Evolutionary conservation across 92 coral and sea anemone genomes (phyloP).

Genomic region (Scolanthus callimorphus): DNA sequence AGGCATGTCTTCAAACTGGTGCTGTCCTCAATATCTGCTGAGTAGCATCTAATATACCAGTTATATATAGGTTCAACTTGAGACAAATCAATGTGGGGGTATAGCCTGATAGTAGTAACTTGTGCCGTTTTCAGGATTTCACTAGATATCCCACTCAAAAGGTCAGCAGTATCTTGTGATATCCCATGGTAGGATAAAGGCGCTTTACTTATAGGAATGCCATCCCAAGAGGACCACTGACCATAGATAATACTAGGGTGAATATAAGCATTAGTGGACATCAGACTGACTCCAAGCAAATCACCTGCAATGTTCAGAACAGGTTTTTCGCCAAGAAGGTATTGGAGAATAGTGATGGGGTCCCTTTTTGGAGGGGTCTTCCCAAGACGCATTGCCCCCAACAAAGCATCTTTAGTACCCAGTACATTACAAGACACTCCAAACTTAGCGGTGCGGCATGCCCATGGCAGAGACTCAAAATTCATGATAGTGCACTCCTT

Average conservation of each 20-base stretch:
- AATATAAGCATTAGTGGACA: slow-evolving; percentile 57
- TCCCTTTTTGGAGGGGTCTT: slow-evolving; percentile 34
- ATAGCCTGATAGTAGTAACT: slow-evolving; percentile 16
- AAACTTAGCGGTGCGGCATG: slow-evolving; percentile 48
- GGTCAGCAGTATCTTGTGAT: slow-evolving; percentile 38
- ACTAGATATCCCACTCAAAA: slow-evolving; percentile 25
- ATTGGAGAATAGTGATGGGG: slow-evolving; percentile 39
- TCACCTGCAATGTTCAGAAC: slow-evolving; percentile 40
- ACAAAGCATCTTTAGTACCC: slow-evolving; percentile 32
- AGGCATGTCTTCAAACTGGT: no score
- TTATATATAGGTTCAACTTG: slow-evolving; percentile 20
- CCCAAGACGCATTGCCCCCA: slow-evolving; percentile 40
- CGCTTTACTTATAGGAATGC: slow-evolving; percentile 42
- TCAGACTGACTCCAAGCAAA: slow-evolving; percentile 42
- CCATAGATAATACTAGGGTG: slow-evolving; percentile 62
- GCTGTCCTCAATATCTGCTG: no score
- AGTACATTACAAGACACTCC: slow-evolving; percentile 51
- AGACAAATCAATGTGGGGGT: slow-evolving; percentile 17
- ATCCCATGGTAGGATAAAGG: slow-evolving; percentile 62
- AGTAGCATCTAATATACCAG: slow-evolving; percentile 26
- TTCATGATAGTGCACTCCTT: slow-evolving; percentile 37
- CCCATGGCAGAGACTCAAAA: no score
- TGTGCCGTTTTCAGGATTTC: slow-evolving; percentile 20
- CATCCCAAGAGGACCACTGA: slow-evolving; percentile 72
- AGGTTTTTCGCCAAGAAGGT: slow-evolving; percentile 49